phyloP scores from a whole-genome alignment of 2,888 invertebrate species.

The Melikaiella ostensackeni region DNA sequence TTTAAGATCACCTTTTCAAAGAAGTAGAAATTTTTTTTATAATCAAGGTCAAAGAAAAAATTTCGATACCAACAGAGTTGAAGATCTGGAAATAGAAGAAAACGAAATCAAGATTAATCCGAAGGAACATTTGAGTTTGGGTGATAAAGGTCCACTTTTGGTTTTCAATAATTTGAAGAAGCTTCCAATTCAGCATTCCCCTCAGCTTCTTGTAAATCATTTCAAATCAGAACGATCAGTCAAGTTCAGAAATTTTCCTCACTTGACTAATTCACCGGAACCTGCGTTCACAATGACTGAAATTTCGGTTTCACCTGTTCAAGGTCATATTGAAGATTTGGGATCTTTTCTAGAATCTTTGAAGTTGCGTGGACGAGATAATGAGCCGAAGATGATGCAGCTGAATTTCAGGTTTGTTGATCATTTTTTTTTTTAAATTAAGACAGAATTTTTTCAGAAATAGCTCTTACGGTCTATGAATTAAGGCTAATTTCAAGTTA shows the following conservation, averaged over 20 bases:
- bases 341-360: not conserved
- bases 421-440: not conserved
- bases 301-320: not conserved
- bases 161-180: not conserved
- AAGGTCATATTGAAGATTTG: not conserved
- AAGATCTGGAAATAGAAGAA: not conserved
- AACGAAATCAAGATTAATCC: not conserved
- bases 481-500: too few species aligned
- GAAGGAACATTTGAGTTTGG: not conserved
- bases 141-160: not conserved
- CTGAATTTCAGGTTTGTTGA: constrained; percentile 4
- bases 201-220: not conserved
- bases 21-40: not conserved
- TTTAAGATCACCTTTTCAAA: not conserved
- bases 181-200: not conserved
- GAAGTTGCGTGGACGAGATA: not conserved
- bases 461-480: too few species aligned
- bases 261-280: not conserved
- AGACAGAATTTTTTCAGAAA: too few species aligned
- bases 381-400: not conserved
- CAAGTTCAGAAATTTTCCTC: not conserved
- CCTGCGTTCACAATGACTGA: not conserved
- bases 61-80: not conserved
- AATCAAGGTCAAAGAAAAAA: not conserved
- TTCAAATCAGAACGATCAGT: not conserved